These are phyloP conservation scores for Misgurnus anguillicaudatus DNA, from an alignment of 2,113 vertebrate genomes.

Conservation along the genomic window DNA sequence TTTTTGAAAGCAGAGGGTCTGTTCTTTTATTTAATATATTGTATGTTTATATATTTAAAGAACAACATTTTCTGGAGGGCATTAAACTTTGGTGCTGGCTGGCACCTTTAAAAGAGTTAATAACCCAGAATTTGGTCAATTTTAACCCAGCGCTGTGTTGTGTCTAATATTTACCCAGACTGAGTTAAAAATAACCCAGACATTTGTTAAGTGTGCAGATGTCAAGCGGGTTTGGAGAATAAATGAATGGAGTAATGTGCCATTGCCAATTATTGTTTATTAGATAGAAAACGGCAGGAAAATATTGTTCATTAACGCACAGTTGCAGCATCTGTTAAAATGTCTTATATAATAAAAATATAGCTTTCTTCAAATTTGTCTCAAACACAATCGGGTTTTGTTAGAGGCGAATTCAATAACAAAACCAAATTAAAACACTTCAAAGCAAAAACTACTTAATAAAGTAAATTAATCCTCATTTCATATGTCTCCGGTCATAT, in stretches of 20 bases:
- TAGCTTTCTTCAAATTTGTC: background rate
- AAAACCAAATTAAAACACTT: background rate
- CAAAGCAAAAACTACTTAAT: background rate
- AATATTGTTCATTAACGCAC: slow-evolving; percentile 4
- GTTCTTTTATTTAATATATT: no score
- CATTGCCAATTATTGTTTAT: background rate
- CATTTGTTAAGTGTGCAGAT: no score
- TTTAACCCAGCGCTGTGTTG: no score
- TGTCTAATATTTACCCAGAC: no score
- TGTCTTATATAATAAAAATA: background rate
- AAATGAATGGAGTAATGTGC: background rate
- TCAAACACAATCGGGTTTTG: background rate
- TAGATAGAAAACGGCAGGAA: background rate
- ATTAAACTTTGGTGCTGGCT: no score
- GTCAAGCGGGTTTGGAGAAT: background rate
- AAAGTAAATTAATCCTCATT: background rate
- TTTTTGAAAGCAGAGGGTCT: no score
- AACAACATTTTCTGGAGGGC: no score
- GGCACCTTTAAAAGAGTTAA: no score
- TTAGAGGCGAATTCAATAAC: background rate
- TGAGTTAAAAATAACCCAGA: no score
- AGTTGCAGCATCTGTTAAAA: background rate
- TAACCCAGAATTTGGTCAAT: no score
- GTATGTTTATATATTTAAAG: no score
- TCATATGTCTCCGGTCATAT: no score